Evolutionary conservation across 1,140 invertebrate species (phyloP), one percentile per base, ranked within the genome.

Genomic region (Aphelinus atriplicis): DNA sequence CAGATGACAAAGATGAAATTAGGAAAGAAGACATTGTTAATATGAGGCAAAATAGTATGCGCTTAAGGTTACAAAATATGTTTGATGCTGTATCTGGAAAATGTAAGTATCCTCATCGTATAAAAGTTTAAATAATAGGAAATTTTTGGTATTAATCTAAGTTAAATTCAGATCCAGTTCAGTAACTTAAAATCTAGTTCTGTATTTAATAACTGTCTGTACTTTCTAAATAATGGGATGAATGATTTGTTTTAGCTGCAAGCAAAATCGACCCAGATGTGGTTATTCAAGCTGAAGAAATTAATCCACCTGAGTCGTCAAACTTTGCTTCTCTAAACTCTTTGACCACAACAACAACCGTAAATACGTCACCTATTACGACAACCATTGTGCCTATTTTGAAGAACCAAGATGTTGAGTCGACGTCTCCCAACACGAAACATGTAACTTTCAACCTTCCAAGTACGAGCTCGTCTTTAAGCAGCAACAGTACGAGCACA

Each of bases 61-160:
- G 84, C 46, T 78, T 82, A 0, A 84, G 85, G 62, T 77, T 88
- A 3, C 85, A 87, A 58, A 87, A 84, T 64, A 88, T 88, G 86
- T 87, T 88, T 47, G 84, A 88, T 79, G 86, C 86, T 1, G 86
- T 88, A 78, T 86, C 86, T n/a, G 87, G 86, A 5, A 87, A 87
- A 84, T 79, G 85, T 86, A 78, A 83, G 78, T 75, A 57, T 26
- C 46, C 26, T 26, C 26, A 53, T n/a, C 71, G 45, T 1, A 57
- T n/a, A 10, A 7, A 57, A 57, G 26, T 57, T 57, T 3, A n/a
- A 43, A 26, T 9, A 9, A 47, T 5, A 0, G 43, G 26, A 7
- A 4, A 3, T 73, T 42, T 46, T 61, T 26, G 26, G 26, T 26
- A 26, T 26, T 26, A 26, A 26, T 26, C 26, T 26, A 26, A 26